Evolutionary conservation across 2,113 vertebrate species (phyloP).

Genomic region (Takifugu bimaculatus): DNA sequence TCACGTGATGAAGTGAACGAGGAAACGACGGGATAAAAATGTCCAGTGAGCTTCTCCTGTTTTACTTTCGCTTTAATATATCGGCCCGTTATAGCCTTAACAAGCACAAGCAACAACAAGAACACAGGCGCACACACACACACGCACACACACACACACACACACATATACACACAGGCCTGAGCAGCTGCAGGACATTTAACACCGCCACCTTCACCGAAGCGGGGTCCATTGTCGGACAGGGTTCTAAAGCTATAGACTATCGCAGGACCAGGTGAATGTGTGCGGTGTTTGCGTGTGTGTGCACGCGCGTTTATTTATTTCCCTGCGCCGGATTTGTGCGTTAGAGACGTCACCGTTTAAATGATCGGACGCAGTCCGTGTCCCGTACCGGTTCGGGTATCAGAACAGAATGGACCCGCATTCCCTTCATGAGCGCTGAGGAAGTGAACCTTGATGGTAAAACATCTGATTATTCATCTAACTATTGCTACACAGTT

Average conservation of each 20-base stretch:
- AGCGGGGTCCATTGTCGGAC: background rate
- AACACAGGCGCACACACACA: background rate
- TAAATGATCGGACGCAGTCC: conserved; percentile 41
- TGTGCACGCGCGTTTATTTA: no score
- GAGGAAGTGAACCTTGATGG: background rate
- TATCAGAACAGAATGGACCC: background rate
- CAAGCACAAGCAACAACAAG: background rate
- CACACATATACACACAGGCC: background rate
- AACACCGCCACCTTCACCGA: background rate
- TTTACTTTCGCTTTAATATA: no score
- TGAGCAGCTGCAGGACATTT: background rate
- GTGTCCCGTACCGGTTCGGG: background rate
- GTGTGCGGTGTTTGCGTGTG: no score
- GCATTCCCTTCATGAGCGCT: accelerated
- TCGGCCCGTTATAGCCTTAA: no score
- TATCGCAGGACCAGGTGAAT: background rate
- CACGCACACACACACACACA: background rate
- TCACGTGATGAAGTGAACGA: no score
- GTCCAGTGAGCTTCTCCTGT: no score
- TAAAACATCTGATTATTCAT: no score
- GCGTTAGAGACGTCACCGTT: background rate
- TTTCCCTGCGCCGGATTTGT: no score
- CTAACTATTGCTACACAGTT: no score
- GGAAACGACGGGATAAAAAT: no score
- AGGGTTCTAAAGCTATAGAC: background rate